phyloP scores from a whole-genome alignment of 2,113 vertebrate species.

The Clarias batrachus region DNA sequence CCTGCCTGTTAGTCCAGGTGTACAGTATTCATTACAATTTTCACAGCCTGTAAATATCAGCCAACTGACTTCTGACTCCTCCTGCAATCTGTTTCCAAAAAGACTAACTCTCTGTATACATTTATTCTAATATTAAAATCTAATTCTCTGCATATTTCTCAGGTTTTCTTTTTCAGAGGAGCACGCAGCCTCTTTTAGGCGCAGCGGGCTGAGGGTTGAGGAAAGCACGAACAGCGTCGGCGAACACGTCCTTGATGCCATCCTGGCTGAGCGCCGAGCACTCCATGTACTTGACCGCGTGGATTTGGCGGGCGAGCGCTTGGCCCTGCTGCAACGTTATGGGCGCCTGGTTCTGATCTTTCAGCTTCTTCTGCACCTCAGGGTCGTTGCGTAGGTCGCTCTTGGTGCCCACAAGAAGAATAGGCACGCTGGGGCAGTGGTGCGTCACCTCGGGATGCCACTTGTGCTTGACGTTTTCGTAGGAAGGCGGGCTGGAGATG shows the following conservation, averaged over 20 bases:
- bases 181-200: slow-evolving; percentile 77
- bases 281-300: slow-evolving; percentile 88
- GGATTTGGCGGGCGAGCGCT: slow-evolving; percentile 87
- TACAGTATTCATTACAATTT: not conserved
- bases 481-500: slow-evolving; percentile 90
- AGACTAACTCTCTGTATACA: slow-evolving; percentile 2
- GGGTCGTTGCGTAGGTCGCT: slow-evolving; percentile 87
- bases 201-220: slow-evolving; percentile 81
- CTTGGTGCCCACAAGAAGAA: slow-evolving; percentile 95
- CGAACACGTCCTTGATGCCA: slow-evolving; percentile 92
- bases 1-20: not conserved
- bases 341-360: slow-evolving; percentile 88
- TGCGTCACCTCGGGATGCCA: slow-evolving; percentile 96
- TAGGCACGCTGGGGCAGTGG: slow-evolving; percentile 90
- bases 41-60: slow-evolving; percentile 5
- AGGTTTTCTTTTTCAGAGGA: slow-evolving; percentile 72
- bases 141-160: slow-evolving; percentile 14
- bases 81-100: slow-evolving; percentile 18
- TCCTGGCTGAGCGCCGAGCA: slow-evolving; percentile 94
- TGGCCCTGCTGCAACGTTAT: slow-evolving; percentile 84
- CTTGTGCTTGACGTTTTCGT: slow-evolving; percentile 93
- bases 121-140: slow-evolving; percentile 34
- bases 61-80: not conserved
- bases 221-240: slow-evolving; percentile 82
- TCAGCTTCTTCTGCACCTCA: slow-evolving; percentile 83